Evolutionary conservation across 1,140 invertebrate genomes (phyloP).

Genomic region (Euglossa dilemma): DNA sequence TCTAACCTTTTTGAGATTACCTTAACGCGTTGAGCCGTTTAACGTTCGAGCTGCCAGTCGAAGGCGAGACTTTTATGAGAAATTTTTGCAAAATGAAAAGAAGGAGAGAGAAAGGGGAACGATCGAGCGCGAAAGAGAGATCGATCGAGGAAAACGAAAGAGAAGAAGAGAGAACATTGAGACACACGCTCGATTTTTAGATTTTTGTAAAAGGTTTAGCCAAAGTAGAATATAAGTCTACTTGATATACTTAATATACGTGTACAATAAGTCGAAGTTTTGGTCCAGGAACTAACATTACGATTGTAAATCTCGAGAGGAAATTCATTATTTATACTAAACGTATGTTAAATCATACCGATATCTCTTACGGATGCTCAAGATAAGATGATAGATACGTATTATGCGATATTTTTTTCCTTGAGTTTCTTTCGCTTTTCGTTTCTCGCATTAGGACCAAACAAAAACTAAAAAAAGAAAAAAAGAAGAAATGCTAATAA

Average conservation of each 20-base stretch:
- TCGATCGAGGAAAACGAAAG: slow-evolving; percentile 16
- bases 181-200: slow-evolving; percentile 58
- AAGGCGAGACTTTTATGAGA: slow-evolving; percentile 56
- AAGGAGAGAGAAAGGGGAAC: slow-evolving; percentile 27
- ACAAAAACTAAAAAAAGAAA: too few species aligned
- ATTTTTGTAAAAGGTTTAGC: slow-evolving; percentile 73
- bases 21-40: slow-evolving; percentile 59
- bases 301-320: slow-evolving; percentile 72
- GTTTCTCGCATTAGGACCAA: slow-evolving; percentile 58
- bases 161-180: slow-evolving; percentile 46
- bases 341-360: slow-evolving; percentile 57
- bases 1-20: slow-evolving; percentile 70
- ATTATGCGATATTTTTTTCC: slow-evolving; percentile 36
- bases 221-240: slow-evolving; percentile 74
- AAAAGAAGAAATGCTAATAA: slow-evolving; percentile 8
- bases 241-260: slow-evolving; percentile 70
- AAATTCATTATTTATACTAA: slow-evolving; percentile 63
- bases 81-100: slow-evolving; percentile 57
- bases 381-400: slow-evolving; percentile 42
- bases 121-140: slow-evolving; percentile 33
- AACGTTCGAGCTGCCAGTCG: slow-evolving; percentile 62
- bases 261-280: slow-evolving; percentile 69
- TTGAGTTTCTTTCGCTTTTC: slow-evolving; percentile 44
- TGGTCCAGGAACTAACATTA: slow-evolving; percentile 66
- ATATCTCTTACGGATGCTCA: slow-evolving; percentile 63